Evolutionary conservation across 2,888 invertebrate species (phyloP), one percentile per base, ranked within the genome.

Genomic region (Brassicogethes aeneus): DNA sequence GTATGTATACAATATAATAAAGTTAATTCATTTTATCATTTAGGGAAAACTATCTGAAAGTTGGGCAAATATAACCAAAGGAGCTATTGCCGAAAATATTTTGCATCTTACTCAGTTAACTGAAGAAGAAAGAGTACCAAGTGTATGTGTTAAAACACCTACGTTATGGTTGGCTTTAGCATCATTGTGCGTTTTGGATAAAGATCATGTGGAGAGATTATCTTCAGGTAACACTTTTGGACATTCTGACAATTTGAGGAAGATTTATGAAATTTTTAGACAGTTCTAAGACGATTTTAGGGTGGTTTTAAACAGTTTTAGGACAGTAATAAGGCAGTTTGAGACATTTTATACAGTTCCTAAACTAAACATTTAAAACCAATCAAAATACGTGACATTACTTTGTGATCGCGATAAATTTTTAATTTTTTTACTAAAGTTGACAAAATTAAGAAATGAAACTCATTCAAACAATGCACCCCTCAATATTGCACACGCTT

Each of bases 161-260:
- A 83, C 86, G 0, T 73, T 94, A 39, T 97, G 97, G 97, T 69
- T 95, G 53, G 87, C 94, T 0, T 70, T 97, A 38, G 91, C 95
- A 1, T 89, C 96, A 1, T 76, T 97, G 10, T 93, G 95, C 65
- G 90, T 95, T 2, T 75, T 96, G 48, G 91, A 93, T 57, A 84
- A 86, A 41, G 88, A 92, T 46, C 92, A 95, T 60, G 88, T 92
- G 1, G 92, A 93, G 53, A 68, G 81, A 44, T 65, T 85, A 40
- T 83, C 85, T 1, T 84, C 84, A n/a, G 68, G 65, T 62, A n/a
- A n/a, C n/a, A n/a, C n/a, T n/a, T n/a, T n/a, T n/a, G n/a, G n/a
- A n/a, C n/a, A n/a, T 51, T 29, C 14, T 35, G 13, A 16, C 36
- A 1, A 12, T 34, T 7, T 10, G n/a, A n/a, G n/a, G n/a, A n/a